phyloP scores from a whole-genome alignment of 1,140 invertebrate genomes.

The Wasmannia auropunctata region DNA sequence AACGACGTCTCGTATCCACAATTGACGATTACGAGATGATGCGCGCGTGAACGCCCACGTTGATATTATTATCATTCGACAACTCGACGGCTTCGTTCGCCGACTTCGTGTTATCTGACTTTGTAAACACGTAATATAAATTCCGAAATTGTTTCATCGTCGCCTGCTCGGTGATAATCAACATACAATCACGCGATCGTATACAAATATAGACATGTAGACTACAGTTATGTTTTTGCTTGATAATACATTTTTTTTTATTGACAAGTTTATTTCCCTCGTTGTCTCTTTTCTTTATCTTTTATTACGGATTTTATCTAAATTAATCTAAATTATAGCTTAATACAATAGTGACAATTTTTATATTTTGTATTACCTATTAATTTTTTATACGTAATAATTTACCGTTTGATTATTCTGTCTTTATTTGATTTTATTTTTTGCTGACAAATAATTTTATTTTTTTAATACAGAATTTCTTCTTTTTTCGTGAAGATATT shows the following conservation, averaged over 20 bases:
- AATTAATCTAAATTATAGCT: not conserved
- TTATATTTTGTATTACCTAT: not conserved
- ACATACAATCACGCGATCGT: not conserved
- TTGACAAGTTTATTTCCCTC: not conserved
- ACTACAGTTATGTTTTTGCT: not conserved
- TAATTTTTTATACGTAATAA: not conserved
- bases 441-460: not conserved
- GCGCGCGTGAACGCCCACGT: constrained; percentile 1
- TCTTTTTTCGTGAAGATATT: not conserved
- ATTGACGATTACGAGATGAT: not conserved
- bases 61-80: not conserved
- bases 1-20: not conserved
- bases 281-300: not conserved
- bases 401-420: not conserved
- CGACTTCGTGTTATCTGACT: not conserved
- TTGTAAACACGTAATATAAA: not conserved
- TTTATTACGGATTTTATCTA: not conserved
- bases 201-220: not conserved
- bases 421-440: not conserved
- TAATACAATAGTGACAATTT: not conserved
- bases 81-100: not conserved
- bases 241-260: not conserved
- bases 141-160: not conserved
- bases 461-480: not conserved
- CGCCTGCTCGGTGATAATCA: not conserved